phyloP scores from a whole-genome alignment of 1,140 invertebrate genomes.

The Venturia canescens region DNA sequence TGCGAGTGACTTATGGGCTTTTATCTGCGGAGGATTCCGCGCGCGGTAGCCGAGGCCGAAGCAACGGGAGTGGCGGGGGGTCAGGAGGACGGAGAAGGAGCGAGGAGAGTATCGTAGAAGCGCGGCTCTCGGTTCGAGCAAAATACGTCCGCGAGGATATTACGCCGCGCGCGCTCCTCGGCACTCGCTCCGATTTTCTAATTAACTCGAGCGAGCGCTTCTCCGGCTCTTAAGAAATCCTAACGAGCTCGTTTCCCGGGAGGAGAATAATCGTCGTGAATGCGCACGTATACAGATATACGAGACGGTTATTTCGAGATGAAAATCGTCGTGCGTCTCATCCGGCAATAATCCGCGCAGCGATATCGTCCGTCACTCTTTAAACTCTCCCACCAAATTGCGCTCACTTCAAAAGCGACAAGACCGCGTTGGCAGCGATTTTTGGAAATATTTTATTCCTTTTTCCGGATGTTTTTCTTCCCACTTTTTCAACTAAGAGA shows the following conservation, averaged over 20 bases:
- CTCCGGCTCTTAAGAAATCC: constrained; percentile 44
- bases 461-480: no score
- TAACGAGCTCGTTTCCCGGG: constrained; percentile 46
- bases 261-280: constrained; percentile 27
- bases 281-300: neutral
- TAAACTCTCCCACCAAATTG: neutral
- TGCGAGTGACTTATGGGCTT: constrained; percentile 35
- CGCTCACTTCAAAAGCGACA: neutral
- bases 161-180: neutral
- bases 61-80: neutral
- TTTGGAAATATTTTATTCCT: no score
- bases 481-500: no score
- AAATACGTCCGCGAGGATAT: constrained; percentile 12
- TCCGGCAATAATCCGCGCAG: neutral
- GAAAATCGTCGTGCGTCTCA: neutral
- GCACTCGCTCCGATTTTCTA: constrained; percentile 14
- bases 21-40: constrained; percentile 21
- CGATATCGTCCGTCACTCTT: constrained; percentile 28
- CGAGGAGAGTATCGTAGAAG: neutral
- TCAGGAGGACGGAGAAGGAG: neutral
- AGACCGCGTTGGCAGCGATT: no score
- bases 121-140: neutral
- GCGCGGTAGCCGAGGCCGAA: constrained; percentile 12
- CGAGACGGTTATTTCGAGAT: neutral
- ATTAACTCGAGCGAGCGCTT: constrained; percentile 38